Evolutionary conservation across 2,888 invertebrate species (phyloP).

Genomic region (Prosapia bicincta): DNA sequence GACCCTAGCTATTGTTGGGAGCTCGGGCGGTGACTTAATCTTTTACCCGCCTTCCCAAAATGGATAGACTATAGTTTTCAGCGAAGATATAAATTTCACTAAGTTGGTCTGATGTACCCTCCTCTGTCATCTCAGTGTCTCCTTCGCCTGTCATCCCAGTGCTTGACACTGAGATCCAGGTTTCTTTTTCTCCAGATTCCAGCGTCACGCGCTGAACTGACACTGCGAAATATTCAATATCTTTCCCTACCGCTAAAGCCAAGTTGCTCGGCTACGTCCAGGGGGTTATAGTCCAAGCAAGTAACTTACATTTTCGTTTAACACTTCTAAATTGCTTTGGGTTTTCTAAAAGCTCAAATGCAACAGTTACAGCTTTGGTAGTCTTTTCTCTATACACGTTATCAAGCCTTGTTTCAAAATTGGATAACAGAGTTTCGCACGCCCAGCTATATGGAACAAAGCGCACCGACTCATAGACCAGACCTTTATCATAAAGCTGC

Average conservation of each 20-base stretch:
- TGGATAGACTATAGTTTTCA: too few relatives aligned
- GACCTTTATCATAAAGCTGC: slow-evolving; percentile 22
- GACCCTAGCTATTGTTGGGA: too few relatives aligned
- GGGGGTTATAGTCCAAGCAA: slow-evolving; percentile 16
- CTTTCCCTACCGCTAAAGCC: slow-evolving; percentile 7
- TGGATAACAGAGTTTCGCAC: slow-evolving; percentile 24
- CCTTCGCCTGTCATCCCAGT: too few relatives aligned
- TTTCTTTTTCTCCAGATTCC: too few relatives aligned
- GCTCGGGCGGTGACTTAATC: too few relatives aligned
- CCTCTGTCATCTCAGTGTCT: too few relatives aligned
- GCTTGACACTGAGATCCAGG: too few relatives aligned
- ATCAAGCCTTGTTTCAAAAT: slow-evolving; percentile 25
- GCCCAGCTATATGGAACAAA: slow-evolving; percentile 28
- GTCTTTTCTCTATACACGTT: slow-evolving; percentile 15
- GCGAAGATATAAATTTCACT: too few relatives aligned
- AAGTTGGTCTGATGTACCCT: too few relatives aligned
- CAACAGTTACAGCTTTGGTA: slow-evolving; percentile 15
- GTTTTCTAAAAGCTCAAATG: slow-evolving; percentile 9
- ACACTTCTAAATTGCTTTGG: slow-evolving; percentile 7
- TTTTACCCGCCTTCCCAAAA: too few relatives aligned
- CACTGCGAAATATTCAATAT: not conserved
- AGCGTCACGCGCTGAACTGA: slow-evolving; percentile 8
- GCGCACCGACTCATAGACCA: slow-evolving; percentile 22
- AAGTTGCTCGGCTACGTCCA: slow-evolving; percentile 12
- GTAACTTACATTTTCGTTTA: slow-evolving; percentile 5